Base-by-base conservation (phyloP, 2,888 invertebrate species). In the Agrochola macilenta region DNA sequence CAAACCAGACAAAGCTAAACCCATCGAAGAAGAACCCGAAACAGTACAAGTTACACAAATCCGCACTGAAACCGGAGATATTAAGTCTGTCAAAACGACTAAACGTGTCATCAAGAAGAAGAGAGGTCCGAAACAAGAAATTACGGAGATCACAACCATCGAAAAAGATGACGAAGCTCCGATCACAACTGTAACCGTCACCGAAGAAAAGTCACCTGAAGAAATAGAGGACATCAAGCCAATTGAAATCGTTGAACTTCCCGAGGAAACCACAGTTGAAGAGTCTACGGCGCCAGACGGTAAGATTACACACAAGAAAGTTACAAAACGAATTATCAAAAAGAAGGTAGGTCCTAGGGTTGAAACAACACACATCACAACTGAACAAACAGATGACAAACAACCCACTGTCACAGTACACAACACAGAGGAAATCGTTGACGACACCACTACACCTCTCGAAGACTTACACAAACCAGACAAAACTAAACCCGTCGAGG, bases 261-360 rank as follows among this genome's bases (percentile, higher is more conserved):
- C 89, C 0, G 89, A 89, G 39, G 85, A 88, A 12, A 84, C 66
- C 0, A 94, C 69, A 0, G 30, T 83, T 0, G 87, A 87, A 9
- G 79, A 87, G 54, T 65, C 76, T 0, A 30, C 43, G 0, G 39
- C 85, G 0, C 74, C 82, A 12, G 81, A 86, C 9, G 88, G 86
- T 83, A 87, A 83, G 82, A 60, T 54, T 0, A 85, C 76, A 81
- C 76, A 85, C 12, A 87, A 77, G 58, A 87, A 77, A 76, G 74
- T 90, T 1, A 89, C 81, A 0, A 90, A 86, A 12, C 79, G 92
- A 7, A 86, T 85, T 0, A 90, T 93, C 23, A 92, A 91, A 78
- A 92, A 91, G 79, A 90, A 90, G 60, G 83, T 87, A 64, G 92
- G 92, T 79, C 79, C 90, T 11, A 84, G 90, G 84, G 75, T 93